Evolutionary conservation across 1,140 invertebrate genomes (phyloP).

Genomic region (Sipha flava): DNA sequence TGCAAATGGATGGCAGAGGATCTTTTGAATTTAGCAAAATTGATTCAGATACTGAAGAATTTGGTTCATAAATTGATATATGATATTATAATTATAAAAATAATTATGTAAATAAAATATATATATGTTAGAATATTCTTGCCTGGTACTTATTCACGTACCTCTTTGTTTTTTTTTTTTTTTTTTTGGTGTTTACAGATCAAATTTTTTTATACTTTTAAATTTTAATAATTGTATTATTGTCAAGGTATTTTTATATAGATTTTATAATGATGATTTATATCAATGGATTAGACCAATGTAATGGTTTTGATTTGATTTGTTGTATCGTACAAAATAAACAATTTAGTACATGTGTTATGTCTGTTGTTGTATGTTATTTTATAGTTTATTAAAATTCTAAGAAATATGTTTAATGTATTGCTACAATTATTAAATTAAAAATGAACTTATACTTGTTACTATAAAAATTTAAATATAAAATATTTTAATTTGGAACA

Average conservation of each 20-base stretch:
- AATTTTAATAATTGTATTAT: neutral
- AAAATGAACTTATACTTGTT: no score
- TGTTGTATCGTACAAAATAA: neutral
- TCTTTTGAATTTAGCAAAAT: constrained; percentile 78
- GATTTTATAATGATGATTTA: neutral
- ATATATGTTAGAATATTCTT: neutral
- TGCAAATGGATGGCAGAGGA: constrained; percentile 91
- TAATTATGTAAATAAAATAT: neutral
- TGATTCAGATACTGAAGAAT: constrained; percentile 76
- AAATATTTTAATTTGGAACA: neutral
- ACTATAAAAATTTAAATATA: no score
- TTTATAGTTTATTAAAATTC: no score
- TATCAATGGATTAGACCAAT: neutral
- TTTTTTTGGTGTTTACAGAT: constrained; percentile 4
- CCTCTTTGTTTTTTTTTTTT: no score
- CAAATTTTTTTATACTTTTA: neutral
- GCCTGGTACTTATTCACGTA: neutral
- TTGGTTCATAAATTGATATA: constrained; percentile 58
- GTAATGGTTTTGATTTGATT: neutral
- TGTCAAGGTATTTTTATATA: neutral
- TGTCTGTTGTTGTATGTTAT: neutral
- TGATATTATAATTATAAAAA: constrained; percentile 3
- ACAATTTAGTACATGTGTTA: neutral
- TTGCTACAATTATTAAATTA: no score
- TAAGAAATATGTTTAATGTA: no score